Evolutionary conservation across 2,797 vertebrate genomes (phyloP).

Genomic region (Podarcis siculus): DNA sequence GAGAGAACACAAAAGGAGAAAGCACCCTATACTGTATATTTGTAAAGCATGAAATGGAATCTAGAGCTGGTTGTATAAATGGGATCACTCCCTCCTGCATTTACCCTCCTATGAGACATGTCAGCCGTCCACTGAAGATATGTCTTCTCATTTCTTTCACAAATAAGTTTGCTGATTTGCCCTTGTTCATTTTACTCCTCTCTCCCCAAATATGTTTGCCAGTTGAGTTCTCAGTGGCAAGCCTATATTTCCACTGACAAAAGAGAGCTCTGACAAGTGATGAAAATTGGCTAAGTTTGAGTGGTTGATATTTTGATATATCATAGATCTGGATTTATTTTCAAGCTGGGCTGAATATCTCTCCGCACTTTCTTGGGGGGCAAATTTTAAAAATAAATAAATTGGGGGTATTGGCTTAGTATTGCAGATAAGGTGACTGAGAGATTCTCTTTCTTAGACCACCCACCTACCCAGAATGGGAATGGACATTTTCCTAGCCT

Average conservation of each 20-base stretch:
- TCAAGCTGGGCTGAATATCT: neutral
- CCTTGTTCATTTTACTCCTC: neutral
- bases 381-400: neutral
- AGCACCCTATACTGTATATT: rapidly evolving
- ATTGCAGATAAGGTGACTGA: too few relatives aligned
- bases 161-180: neutral
- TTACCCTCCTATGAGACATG: neutral
- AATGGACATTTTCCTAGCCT: too few relatives aligned
- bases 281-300: neutral
- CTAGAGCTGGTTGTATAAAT: neutral
- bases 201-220: neutral
- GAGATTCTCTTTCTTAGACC: too few relatives aligned
- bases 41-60: neutral
- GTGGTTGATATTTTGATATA: neutral
- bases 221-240: neutral
- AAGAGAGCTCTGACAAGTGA: neutral
- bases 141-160: neutral
- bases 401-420: too few relatives aligned
- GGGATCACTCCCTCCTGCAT: neutral
- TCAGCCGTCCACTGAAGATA: neutral
- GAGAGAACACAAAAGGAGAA: neutral
- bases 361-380: neutral
- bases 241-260: neutral
- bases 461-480: too few relatives aligned
- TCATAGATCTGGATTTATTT: neutral